Evolutionary conservation across 2,113 vertebrate genomes (phyloP).

Genomic region (Amblyornis subalaris): DNA sequence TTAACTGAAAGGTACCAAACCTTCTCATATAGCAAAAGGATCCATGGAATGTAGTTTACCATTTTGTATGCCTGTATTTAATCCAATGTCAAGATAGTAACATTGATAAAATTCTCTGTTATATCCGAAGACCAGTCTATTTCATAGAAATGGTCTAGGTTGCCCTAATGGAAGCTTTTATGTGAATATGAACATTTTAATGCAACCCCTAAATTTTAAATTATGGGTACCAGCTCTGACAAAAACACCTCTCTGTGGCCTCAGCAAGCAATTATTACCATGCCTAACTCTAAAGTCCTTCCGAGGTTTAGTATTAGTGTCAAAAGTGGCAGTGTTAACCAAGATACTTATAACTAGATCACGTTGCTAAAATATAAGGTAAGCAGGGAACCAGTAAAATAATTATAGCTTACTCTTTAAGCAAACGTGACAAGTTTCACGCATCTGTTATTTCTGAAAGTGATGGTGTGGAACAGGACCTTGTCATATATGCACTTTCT

Average conservation of each 20-base stretch:
- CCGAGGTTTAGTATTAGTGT: neutral
- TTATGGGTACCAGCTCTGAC: neutral
- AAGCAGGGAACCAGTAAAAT: neutral
- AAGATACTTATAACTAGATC: neutral
- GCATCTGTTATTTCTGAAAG: neutral
- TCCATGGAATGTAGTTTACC: neutral
- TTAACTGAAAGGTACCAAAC: neutral
- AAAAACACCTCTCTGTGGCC: neutral
- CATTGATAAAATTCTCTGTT: neutral
- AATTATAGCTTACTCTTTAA: neutral
- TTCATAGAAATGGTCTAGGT: neutral
- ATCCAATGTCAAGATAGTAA: neutral
- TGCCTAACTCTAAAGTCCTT: neutral
- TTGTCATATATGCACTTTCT: neutral
- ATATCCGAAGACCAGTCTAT: neutral
- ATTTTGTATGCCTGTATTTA: neutral
- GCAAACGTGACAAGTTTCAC: neutral
- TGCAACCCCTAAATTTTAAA: neutral
- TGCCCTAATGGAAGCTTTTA: neutral
- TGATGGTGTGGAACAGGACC: neutral
- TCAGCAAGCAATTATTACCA: neutral
- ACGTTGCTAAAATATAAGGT: neutral
- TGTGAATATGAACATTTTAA: neutral
- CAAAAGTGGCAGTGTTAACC: neutral
- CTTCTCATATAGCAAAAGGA: neutral